Conservation (phyloP, 2,888 invertebrate species). For the Plagodis pulveraria region DNA sequence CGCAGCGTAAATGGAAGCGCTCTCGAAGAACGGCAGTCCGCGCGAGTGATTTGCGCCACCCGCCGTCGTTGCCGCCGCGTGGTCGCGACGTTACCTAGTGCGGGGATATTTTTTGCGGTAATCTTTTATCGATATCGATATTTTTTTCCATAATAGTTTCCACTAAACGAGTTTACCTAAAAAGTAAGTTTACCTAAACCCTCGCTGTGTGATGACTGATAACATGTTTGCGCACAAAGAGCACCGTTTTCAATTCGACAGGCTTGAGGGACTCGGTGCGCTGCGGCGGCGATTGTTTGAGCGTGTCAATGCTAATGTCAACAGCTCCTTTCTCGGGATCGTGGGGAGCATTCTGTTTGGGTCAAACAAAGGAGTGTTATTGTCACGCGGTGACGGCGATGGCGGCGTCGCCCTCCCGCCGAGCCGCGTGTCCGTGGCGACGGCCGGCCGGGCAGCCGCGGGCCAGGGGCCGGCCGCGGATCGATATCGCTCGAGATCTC, state of each 20-base stretch:
- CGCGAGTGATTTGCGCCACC: conserved; percentile 84
- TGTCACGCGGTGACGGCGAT: conserved; percentile 73
- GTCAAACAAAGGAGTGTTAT: conserved; percentile 83
- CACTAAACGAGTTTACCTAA: conserved; percentile 1
- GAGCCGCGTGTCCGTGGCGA: conserved; percentile 74
- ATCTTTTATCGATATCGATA: conserved; percentile 54
- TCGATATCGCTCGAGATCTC: conserved; percentile 81
- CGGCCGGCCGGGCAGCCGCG: conserved; percentile 56
- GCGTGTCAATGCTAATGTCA: conserved; percentile 46
- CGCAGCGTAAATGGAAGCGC: conserved; percentile 59
- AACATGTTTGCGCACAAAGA: conserved; percentile 10
- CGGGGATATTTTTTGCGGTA: conserved; percentile 38
- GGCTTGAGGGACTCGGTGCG: conserved; percentile 13
- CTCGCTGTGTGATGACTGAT: not conserved
- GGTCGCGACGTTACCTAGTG: conserved; percentile 74
- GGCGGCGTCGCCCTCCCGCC: conserved; percentile 69
- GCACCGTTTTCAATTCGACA: conserved; percentile 18
- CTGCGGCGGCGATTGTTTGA: conserved; percentile 31
- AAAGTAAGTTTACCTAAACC: conserved; percentile 8
- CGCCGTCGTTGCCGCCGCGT: conserved; percentile 66
- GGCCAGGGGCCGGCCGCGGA: conserved; percentile 63
- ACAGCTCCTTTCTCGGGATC: conserved; percentile 45
- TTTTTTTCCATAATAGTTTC: conserved; percentile 18
- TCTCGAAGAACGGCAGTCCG: conserved; percentile 81
- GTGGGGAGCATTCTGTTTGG: conserved; percentile 49